Evolutionary conservation across 2,113 vertebrate species (phyloP), one percentile per base, ranked within the genome.

Genomic region (Ivindomyrus marchei): DNA sequence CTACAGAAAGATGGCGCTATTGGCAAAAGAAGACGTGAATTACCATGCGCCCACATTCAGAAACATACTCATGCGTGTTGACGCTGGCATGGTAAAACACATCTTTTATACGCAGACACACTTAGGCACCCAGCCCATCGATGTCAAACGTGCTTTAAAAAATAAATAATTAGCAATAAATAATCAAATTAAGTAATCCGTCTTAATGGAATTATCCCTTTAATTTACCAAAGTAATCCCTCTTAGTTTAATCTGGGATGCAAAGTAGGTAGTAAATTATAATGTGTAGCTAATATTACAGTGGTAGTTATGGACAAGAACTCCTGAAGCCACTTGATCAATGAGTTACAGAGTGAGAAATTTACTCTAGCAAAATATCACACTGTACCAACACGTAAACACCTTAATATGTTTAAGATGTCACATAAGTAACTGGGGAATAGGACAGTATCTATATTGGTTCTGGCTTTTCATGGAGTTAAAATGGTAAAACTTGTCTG

Each of bases 161-260:
- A 70, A 70, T 27, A 66, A 66, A 66, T 70, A 70, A 27, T 31
- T 70, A 80, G 42, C 74, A 80, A 80, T 80, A 42, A 80, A 80
- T 80, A 39, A 36, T 42, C 31, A 42, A 42, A 80, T 80, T 80
- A 80, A 42, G 17, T 36, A 80, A 80, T 42, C 11, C 36, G 1
- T 42, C 5, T 80, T 42, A 42, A 80, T 42, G 74, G 15, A 80
- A 80, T 80, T 17, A 80, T 80, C 31, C 13, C 9, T 39, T 80
- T 80, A 80, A 80, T 80, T 80, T 80, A 80, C 74, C 36, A 80
- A 80, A 80, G 74, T 19, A 80, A 80, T 80, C 36, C 17, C 74
- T 36, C 13, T 77, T 77, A 80, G 17, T 80, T 80, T 36, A 36
- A 80, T 42, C 74, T 42, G 13, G 13, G 36, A 36, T 6, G 15